Base-by-base conservation (phyloP, 2,113 vertebrate species). In the Chionis minor region DNA sequence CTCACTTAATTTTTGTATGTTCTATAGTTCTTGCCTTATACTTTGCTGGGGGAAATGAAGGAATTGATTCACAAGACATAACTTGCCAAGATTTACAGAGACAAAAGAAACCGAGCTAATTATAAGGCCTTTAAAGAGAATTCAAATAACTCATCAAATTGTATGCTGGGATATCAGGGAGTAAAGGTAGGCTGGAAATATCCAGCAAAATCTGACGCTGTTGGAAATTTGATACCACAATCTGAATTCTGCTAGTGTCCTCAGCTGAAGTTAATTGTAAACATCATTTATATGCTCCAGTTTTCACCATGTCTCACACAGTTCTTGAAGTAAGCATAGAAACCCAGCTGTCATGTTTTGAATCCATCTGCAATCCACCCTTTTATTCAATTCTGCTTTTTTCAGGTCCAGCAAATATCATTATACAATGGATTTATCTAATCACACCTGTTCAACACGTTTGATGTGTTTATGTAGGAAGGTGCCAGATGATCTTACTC, bases 91-190 rank as follows among this genome's bases (percentile, higher is more conserved):
- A 71, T 69, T 81, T 86, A n/a, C 24, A 21, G 67, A 96, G 55
- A 79, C n/a, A 84, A 84, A 94, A 94, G 59, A 86, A 94, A 67
- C 23, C 5, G 33, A 92, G 21, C 27, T 91, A 92, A 92, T 88
- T 93, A 63, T 55, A 65, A 45, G 33, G 26, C 19, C 47, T 92
- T 90, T 96, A 85, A 94, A 93, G 33, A 71, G 14, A 90, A 88
- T 52, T 90, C 75, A 94, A 91, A 74, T 81, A 90, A 78, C 78
- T 94, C 18, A 4, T 51, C 35, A 81, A 51, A 70, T 12, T 4
- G 0, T 70, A 24, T 38, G 32, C 62, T 47, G 17, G 59, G 23
- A 69, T 90, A 84, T 32, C 7, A 11, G 32, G 33, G 30, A 83
- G 6, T 66, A 86, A 78, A 28, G 33, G 44, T 33, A 81, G 84